These are phyloP conservation scores for Phaenicophaeus curvirostris DNA, from an alignment of 2,797 vertebrate genomes.

Conservation along the genomic window DNA sequence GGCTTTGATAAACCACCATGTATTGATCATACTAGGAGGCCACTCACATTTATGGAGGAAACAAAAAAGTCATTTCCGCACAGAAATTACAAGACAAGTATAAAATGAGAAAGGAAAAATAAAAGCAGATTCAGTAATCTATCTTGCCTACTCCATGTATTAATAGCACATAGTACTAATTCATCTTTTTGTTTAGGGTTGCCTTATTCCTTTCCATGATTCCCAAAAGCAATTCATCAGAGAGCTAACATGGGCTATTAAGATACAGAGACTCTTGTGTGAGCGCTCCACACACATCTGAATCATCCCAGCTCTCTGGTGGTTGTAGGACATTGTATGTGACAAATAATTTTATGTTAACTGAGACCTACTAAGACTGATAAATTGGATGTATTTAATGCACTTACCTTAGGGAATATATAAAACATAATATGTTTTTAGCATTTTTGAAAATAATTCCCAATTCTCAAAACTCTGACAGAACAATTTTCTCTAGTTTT, in stretches of 20 bases:
- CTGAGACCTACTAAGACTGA: conserved; percentile 4
- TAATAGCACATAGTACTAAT: not conserved
- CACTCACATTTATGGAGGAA: not conserved
- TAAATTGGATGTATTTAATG: conserved; percentile 30
- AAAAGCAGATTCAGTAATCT: not conserved
- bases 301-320: not conserved
- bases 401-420: not conserved
- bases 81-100: not conserved
- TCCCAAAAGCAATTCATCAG: not conserved
- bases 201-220: not conserved
- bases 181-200: conserved; percentile 9
- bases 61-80: not conserved
- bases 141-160: not conserved
- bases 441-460: conserved; percentile 11
- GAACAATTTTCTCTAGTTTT: not conserved
- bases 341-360: conserved; percentile 11
- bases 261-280: not conserved
- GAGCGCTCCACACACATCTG: not conserved
- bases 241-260: not conserved
- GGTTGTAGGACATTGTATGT: not conserved
- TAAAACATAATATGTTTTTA: not conserved
- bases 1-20: not conserved
- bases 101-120: not conserved
- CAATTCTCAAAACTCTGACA: not conserved
- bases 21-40: not conserved